Conservation (phyloP, 2,113 vertebrate genomes). For the Hipposideros armiger region DNA sequence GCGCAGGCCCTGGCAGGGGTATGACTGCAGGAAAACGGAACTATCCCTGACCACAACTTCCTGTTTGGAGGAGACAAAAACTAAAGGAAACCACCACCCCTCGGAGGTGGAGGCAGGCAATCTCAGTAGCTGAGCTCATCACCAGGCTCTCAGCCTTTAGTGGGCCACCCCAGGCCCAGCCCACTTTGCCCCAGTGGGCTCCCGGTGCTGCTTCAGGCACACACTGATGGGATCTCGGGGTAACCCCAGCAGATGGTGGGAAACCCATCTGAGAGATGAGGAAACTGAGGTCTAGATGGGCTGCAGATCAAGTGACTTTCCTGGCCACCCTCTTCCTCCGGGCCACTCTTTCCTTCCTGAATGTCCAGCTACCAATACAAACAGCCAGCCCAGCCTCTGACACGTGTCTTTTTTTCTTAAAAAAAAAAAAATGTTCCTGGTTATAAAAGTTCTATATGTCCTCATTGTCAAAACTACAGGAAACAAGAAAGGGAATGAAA, state of each 20-base stretch:
- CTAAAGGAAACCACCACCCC: not conserved
- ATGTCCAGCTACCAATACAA: not conserved
- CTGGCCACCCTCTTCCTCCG: not conserved
- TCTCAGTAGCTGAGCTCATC: not conserved
- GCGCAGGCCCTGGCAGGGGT: not conserved
- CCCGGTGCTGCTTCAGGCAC: not conserved
- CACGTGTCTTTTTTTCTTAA: not conserved
- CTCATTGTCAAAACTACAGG: not conserved
- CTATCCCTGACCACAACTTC: slow-evolving; percentile 17
- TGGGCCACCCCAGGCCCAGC: not conserved
- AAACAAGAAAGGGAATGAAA: not conserved
- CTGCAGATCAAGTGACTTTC: not conserved
- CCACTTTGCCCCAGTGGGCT: not conserved
- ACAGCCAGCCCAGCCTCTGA: not conserved
- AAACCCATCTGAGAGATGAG: not conserved
- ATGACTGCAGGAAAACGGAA: not conserved
- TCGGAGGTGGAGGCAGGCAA: not conserved
- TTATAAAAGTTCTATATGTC: not conserved
- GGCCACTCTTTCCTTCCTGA: not conserved
- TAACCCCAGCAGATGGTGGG: not conserved
- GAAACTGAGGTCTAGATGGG: not conserved
- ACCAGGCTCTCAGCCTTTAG: not conserved
- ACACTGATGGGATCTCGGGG: accelerated
- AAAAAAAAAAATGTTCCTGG: not conserved
- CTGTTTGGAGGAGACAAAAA: slow-evolving; percentile 32